Evolutionary conservation across 2,888 invertebrate species (phyloP).

Genomic region (Icerya purchasi): DNA sequence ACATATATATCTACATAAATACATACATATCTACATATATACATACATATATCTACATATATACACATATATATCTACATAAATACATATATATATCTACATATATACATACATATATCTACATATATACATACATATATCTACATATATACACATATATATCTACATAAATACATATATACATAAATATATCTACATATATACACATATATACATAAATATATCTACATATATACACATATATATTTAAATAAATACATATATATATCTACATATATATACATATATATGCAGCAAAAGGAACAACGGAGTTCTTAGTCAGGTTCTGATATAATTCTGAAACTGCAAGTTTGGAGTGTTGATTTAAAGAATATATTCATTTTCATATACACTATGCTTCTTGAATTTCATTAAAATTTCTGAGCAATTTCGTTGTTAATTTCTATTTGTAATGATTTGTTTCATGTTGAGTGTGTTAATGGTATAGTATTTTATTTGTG

Average conservation of each 20-base stretch:
- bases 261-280: background rate
- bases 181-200: background rate
- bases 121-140: background rate
- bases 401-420: too few species aligned
- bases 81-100: background rate
- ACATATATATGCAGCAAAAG: background rate
- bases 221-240: background rate
- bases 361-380: too few species aligned
- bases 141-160: background rate
- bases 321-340: too few species aligned
- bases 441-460: too few species aligned
- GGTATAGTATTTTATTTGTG: too few species aligned
- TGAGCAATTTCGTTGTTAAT: too few species aligned
- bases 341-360: too few species aligned
- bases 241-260: background rate
- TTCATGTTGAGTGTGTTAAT: too few species aligned
- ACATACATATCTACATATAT: background rate
- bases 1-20: background rate
- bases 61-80: background rate
- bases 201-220: background rate
- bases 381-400: too few species aligned
- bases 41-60: background rate
- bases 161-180: background rate
- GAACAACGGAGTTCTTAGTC: background rate
- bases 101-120: background rate